Conservation (phyloP, 2,797 vertebrate genomes). For the Thunnus albacares region DNA sequence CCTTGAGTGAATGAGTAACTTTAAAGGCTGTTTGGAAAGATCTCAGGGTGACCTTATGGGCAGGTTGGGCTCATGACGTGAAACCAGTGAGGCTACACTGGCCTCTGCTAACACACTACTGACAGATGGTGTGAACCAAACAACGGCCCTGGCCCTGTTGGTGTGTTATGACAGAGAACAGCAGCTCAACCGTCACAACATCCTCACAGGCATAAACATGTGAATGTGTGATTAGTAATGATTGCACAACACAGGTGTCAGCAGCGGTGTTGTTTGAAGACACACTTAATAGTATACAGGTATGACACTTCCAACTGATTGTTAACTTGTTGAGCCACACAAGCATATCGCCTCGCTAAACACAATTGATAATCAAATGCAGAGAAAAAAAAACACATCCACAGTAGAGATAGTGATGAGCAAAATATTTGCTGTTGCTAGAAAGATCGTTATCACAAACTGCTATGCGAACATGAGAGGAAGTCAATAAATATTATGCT, state of each 20-base stretch:
- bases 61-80: conserved; percentile 39
- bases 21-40: conserved; percentile 55
- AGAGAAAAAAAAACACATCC: conserved; percentile 26
- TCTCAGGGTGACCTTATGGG: conserved; percentile 66
- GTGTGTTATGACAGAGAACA: conserved; percentile 73
- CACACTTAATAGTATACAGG: neutral
- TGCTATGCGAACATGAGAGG: conserved; percentile 28
- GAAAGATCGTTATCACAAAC: conserved; percentile 54
- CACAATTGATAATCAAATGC: conserved; percentile 29
- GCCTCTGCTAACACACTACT: conserved; percentile 48
- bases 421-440: conserved; percentile 35
- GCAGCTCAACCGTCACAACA: conserved; percentile 63
- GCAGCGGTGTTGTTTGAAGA: conserved; percentile 26
- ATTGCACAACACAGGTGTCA: conserved; percentile 53
- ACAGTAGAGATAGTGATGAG: conserved; percentile 15
- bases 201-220: conserved; percentile 56
- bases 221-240: conserved; percentile 17
- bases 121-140: conserved; percentile 74
- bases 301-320: conserved; percentile 21
- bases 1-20: conserved; percentile 69
- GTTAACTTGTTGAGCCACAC: neutral
- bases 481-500: conserved; percentile 53
- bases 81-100: conserved; percentile 55
- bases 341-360: conserved; percentile 9
- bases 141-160: conserved; percentile 26